A percentile compares a stretch with the other conserved stretches of the same genome.
Evolutionary conservation across 2,797 vertebrate species (phyloP).

Genomic region (Trachurus trachurus): DNA sequence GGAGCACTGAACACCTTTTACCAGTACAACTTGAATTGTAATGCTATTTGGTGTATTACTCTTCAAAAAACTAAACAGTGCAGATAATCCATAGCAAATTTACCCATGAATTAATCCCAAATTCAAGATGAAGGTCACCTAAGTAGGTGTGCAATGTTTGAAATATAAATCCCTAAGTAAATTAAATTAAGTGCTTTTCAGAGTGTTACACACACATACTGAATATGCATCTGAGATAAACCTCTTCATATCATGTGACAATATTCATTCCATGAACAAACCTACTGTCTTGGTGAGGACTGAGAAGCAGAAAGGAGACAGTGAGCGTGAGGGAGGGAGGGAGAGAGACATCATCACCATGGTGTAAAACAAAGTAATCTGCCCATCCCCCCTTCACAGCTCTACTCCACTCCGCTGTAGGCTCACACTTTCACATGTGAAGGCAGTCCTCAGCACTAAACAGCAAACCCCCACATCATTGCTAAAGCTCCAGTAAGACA

Average conservation of each 20-base stretch:
- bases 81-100: background rate
- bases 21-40: background rate
- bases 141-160: background rate
- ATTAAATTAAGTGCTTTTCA: background rate
- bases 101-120: background rate
- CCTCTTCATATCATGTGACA: background rate
- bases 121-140: background rate
- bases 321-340: slow-evolving; percentile 17
- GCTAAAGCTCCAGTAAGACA: slow-evolving; percentile 29
- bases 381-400: slow-evolving; percentile 63
- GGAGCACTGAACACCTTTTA: background rate
- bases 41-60: background rate
- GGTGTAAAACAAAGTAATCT: slow-evolving; percentile 56
- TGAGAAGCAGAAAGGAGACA: slow-evolving; percentile 10
- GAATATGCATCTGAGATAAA: no score
- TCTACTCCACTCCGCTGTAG: slow-evolving; percentile 31
- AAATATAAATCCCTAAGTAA: background rate
- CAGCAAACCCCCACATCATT: slow-evolving; percentile 47
- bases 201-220: background rate
- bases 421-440: slow-evolving; percentile 53
- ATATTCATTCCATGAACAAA: background rate
- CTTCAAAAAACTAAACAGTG: background rate
- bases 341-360: slow-evolving; percentile 49
- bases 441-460: slow-evolving; percentile 39
- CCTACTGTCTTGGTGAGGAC: background rate